Conservation (phyloP, 2,797 vertebrate species). For the Liparis tanakae region DNA sequence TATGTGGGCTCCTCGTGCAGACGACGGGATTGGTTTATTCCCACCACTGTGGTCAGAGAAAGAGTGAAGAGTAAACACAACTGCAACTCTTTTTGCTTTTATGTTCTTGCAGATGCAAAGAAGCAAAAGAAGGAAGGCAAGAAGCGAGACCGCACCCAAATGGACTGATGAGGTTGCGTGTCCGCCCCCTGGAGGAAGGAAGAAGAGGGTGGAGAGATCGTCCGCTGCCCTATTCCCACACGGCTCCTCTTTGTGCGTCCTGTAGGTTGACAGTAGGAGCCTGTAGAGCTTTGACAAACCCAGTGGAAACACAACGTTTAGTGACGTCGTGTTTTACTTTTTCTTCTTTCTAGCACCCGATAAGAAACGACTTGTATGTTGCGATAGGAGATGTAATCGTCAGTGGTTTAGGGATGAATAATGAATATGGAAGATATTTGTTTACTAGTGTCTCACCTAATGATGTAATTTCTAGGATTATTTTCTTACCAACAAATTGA, state of each 20-base stretch:
- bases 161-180: constrained; percentile 71
- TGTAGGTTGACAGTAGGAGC: constrained; percentile 72
- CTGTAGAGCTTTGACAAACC: constrained; percentile 58
- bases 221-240: constrained; percentile 52
- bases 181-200: constrained; percentile 3
- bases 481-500: constrained; percentile 60
- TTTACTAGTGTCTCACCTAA: constrained; percentile 67
- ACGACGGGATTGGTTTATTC: constrained; percentile 31
- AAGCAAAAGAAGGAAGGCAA: constrained; percentile 86
- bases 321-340: constrained; percentile 50
- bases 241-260: constrained; percentile 67
- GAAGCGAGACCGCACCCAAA: constrained; percentile 82
- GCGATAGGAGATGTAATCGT: constrained; percentile 63
- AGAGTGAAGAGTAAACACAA: background rate
- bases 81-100: constrained; percentile 9
- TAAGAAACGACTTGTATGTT: constrained; percentile 58
- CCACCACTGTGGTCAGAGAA: constrained; percentile 4
- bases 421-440: constrained; percentile 51
- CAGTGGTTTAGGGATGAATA: constrained; percentile 57
- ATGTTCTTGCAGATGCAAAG: constrained; percentile 76
- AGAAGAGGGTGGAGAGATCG: constrained; percentile 27
- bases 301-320: constrained; percentile 60
- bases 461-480: constrained; percentile 62
- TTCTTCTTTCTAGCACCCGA: constrained; percentile 57
- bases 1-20: constrained; percentile 29